Evolutionary conservation across 2,888 invertebrate species (phyloP).

Genomic region (Cantharis nigra): DNA sequence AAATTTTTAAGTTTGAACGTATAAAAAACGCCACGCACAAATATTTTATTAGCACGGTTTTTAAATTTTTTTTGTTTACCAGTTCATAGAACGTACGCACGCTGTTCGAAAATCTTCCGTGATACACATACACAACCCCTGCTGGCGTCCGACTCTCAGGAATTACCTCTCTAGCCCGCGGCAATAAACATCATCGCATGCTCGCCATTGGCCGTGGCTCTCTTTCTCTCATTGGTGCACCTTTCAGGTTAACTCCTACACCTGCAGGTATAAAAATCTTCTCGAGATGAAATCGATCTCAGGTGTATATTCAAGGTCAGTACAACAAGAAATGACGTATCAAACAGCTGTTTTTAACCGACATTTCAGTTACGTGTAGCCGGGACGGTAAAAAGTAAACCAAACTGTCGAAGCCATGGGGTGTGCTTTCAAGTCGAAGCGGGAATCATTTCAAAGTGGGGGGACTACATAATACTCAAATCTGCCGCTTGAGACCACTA

Average conservation of each 20-base stretch:
- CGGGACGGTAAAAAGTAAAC: constrained; percentile 43
- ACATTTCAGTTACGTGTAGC: constrained; percentile 42
- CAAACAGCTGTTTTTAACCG: constrained; percentile 45
- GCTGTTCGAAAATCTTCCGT: constrained; percentile 35
- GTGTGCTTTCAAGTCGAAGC: constrained; percentile 34
- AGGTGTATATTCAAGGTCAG: constrained; percentile 33
- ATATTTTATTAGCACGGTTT: constrained; percentile 10
- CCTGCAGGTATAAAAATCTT: constrained; percentile 41
- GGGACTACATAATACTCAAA: constrained; percentile 29
- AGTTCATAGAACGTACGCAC: constrained; percentile 25
- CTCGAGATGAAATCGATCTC: constrained; percentile 10
- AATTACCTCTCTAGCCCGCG: constrained; percentile 50
- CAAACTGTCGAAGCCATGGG: constrained; percentile 39
- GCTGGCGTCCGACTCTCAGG: constrained; percentile 49
- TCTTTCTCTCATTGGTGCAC: constrained; percentile 53
- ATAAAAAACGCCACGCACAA: constrained; percentile 14
- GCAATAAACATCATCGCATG: constrained; percentile 52
- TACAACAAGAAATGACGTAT: constrained; percentile 2
- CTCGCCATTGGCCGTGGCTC: constrained; percentile 55
- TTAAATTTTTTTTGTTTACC: constrained; percentile 5
- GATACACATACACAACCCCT: constrained; percentile 50
- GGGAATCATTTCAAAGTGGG: constrained; percentile 40
- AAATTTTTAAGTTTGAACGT: constrained; percentile 22
- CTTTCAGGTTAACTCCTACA: constrained; percentile 55
- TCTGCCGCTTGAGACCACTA: constrained; percentile 29